These are phyloP conservation scores for Cacatua alba DNA, from an alignment of 2,113 vertebrate genomes.

Conservation along the genomic window DNA sequence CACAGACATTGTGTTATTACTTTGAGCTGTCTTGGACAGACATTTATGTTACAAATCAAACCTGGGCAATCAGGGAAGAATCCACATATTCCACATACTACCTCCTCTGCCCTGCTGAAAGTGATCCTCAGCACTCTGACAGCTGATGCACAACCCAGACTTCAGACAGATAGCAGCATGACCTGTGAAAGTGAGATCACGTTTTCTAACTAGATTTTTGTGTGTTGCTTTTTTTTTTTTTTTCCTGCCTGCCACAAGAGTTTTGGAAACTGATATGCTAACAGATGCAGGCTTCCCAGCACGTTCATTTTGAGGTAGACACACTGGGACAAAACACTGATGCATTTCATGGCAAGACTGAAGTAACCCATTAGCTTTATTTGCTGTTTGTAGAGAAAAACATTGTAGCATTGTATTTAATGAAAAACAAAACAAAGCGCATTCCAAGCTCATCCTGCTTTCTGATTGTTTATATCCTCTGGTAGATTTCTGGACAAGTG, in stretches of 20 bases:
- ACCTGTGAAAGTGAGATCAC: neutral
- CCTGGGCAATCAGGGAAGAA: neutral
- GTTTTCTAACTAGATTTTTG: neutral
- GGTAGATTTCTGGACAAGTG: neutral
- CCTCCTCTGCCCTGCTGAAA: neutral
- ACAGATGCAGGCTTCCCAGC: neutral
- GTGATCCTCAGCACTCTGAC: neutral
- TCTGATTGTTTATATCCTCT: neutral
- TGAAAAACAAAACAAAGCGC: neutral
- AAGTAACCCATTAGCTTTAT: neutral
- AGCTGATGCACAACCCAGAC: neutral
- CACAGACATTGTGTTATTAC: neutral
- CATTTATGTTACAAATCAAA: neutral
- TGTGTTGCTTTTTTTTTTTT: too few relatives aligned
- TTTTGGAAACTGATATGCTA: neutral
- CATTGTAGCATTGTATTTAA: neutral
- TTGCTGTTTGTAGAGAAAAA: neutral
- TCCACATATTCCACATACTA: accelerated
- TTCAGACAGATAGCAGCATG: neutral
- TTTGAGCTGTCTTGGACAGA: neutral
- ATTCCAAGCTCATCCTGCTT: neutral
- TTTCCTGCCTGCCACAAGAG: neutral
- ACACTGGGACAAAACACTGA: neutral
- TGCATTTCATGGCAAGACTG: neutral
- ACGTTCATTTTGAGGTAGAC: neutral